A percentile compares a stretch with the other conserved stretches of the same genome.
Conservation (phyloP, 2,113 vertebrate genomes). For the Octodon degus region DNA sequence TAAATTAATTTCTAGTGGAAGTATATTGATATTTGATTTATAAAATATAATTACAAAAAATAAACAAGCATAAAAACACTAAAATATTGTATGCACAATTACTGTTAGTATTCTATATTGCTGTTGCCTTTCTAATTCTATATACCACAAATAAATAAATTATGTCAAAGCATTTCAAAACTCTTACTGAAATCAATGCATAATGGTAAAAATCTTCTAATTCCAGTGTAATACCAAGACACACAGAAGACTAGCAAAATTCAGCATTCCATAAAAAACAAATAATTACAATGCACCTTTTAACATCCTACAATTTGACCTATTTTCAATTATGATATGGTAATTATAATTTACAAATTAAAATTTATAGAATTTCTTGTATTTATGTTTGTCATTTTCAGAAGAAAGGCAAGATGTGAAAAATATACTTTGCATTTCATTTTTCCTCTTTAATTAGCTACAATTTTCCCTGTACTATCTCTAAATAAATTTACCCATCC, state of each 20-base stretch:
- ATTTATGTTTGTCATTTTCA: constrained; percentile 59
- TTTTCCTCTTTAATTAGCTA: constrained; percentile 28
- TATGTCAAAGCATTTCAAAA: constrained; percentile 78
- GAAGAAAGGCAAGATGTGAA: constrained; percentile 32
- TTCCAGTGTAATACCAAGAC: constrained; percentile 76
- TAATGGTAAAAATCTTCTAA: constrained; percentile 79
- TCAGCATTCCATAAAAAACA: constrained; percentile 72
- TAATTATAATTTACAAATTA: constrained; percentile 18
- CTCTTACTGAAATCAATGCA: constrained; percentile 75
- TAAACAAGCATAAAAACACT: constrained; percentile 77
- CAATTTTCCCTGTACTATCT: neutral
- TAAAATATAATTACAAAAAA: constrained; percentile 78
- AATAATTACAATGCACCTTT: constrained; percentile 55
- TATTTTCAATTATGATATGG: constrained; percentile 44
- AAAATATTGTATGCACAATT: constrained; percentile 72
- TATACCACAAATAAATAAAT: constrained; percentile 72
- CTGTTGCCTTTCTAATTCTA: constrained; percentile 71
- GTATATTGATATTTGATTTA: constrained; percentile 64
- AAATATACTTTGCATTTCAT: constrained; percentile 21
- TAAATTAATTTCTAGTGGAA: constrained; percentile 79
- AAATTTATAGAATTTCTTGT: neutral
- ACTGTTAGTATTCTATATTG: constrained; percentile 73
- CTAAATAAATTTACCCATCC: constrained; percentile 49
- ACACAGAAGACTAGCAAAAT: constrained; percentile 69
- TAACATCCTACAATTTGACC: constrained; percentile 42